Evolutionary conservation across 2,113 vertebrate species (phyloP), one percentile per base, ranked within the genome.

Genomic region (Catharus bicknelli): DNA sequence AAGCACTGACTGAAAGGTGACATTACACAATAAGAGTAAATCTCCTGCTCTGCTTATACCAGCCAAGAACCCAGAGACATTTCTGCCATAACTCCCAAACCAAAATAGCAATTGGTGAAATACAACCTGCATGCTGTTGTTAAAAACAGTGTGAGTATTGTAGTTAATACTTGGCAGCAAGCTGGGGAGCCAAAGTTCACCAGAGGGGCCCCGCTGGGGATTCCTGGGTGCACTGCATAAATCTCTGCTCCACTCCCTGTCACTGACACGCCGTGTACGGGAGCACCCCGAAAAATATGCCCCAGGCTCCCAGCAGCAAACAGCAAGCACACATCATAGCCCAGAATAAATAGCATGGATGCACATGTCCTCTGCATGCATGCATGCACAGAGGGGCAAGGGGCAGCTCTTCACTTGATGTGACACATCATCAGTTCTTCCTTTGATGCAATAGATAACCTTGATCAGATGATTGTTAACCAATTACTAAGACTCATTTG

Each of bases 51-150:
- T 0, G 1, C 88, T 92, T 92, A 82, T 27, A 70, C 90, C 81
- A 83, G 86, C 91, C 58, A 9, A 45, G 96, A 81, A 90, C 83
- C 87, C 96, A 86, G 85, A 95, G 91, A 94, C 94, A 97, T 97
- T 97, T 96, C 94, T 97, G 79, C 90, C 97, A 96, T 97, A 97
- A 73, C 91, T 97, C 68, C 58, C 50, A 50, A 92, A 95, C 95
- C 91, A 97, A 96, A 98, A 98, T 98, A 98, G 97, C 96, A 92
- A 82, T 85, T 19, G 90, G 69, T 97, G 97, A 97, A 98, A 98
- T 93, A 94, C 81, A 97, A 97, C 93, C 97, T 97, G 93, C 83
- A 36, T 25, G 75, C 96, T 96, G 97, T 98, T 97, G 97, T 97
- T 86, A 87, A 97, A 98, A 98, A 97, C 97, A 97, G 96, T 73